Evolutionary conservation across 2,113 vertebrate genomes (phyloP), one percentile per base, ranked within the genome.

Genomic region (Dasypus novemcinctus): DNA sequence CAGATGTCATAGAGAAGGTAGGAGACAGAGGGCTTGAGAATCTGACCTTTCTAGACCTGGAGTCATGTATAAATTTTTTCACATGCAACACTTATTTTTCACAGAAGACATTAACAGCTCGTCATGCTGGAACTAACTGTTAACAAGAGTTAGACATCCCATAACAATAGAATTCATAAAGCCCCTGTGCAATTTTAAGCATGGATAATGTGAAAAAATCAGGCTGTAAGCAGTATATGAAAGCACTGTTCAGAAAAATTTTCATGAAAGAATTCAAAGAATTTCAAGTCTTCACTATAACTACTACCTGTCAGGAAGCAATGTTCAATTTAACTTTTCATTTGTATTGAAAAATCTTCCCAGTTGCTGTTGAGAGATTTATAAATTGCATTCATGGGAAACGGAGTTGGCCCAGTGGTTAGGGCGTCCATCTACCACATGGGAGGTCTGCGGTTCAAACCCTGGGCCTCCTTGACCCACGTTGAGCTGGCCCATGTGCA

Each of bases 1-100:
- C 21, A 46, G 29, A 4, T 0, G 0, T 2, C 3, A 0, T 0
- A 13, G 6, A 31, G 33, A 1, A 7, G n/a, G 12, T 0, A 0
- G 74, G 18, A 29, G 64, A 3, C 41, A n/a, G 7, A n/a, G 17
- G 13, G 4, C 31, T 3, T 3, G 6, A 18, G 33, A 49, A 2
- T 8, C 7, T 2, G 5, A 27, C 33, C 43, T 31, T 21, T 33
- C 33, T 15, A 0, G 2, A 3, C 9, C n/a, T n/a, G n/a, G n/a
- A n/a, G n/a, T n/a, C n/a, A n/a, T n/a, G n/a, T 0, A 2, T 12
- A 15, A 5, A 8, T 14, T 0, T 36, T n/a, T 29, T 57, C 2
- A 0, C 25, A 15, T 7, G 6, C 20, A 49, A 3, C 27, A 27
- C 46, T 1, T 20, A 10, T 14, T 13, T 23, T 5, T 43, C 31